phyloP scores from a whole-genome alignment of 2,888 invertebrate species.

The Lasioglossum oenotherae region DNA sequence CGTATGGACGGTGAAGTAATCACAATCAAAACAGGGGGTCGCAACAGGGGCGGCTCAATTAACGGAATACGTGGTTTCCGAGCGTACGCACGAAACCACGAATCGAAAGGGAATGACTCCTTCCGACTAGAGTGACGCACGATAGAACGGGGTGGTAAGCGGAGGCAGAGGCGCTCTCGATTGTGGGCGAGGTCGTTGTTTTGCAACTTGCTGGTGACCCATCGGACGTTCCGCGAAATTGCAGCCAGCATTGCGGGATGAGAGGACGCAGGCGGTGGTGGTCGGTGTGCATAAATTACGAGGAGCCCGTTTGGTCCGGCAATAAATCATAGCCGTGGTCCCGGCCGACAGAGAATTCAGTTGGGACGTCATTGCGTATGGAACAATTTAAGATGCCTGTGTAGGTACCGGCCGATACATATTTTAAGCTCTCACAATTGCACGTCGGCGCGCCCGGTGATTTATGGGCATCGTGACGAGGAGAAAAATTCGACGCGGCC shows the following conservation, averaged over 20 bases:
- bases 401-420: constrained; percentile 43
- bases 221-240: constrained; percentile 65
- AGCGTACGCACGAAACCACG: constrained; percentile 30
- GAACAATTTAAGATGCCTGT: constrained; percentile 61
- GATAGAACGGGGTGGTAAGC: no score
- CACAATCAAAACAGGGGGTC: constrained; percentile 12
- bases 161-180: constrained; percentile 7
- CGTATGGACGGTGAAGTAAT: constrained; percentile 16
- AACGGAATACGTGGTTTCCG: constrained; percentile 24
- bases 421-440: constrained; percentile 49
- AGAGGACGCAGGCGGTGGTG: constrained; percentile 34
- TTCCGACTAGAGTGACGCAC: constrained; percentile 44
- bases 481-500: constrained; percentile 29
- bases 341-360: constrained; percentile 58
- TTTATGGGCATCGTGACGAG: constrained; percentile 50
- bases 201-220: constrained; percentile 47
- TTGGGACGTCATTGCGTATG: constrained; percentile 56
- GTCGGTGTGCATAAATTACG: constrained; percentile 69
- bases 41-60: constrained; percentile 33
- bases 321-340: constrained; percentile 65
- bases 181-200: constrained; percentile 41
- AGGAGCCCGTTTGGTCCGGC: constrained; percentile 52
- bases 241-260: constrained; percentile 45
- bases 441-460: constrained; percentile 44
- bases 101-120: constrained; percentile 65